A percentile compares a stretch with the other conserved stretches of the same genome.
Conservation (phyloP, 2,797 vertebrate genomes). For the Heteromormyrus szaboi region DNA sequence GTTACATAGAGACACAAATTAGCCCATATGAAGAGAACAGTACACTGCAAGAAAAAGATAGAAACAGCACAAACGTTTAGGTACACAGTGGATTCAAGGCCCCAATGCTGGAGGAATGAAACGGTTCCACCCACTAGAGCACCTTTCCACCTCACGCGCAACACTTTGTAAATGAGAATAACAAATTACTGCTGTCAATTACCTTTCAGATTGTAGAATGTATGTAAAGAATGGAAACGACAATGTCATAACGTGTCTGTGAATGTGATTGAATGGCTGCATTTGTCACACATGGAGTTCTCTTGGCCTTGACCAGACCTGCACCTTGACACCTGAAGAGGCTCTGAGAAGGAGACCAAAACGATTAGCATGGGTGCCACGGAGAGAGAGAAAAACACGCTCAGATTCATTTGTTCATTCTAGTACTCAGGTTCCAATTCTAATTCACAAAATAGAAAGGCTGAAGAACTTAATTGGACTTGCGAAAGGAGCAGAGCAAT, state of each 20-base stretch:
- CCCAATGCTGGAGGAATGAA: neutral
- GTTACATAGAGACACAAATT: neutral
- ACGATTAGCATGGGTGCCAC: neutral
- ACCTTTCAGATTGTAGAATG: neutral
- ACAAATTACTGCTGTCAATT: neutral
- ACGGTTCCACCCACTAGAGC: neutral
- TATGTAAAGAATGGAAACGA: neutral
- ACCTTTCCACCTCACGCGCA: neutral
- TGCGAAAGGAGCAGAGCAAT: conserved; percentile 41
- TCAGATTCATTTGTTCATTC: conserved; percentile 9
- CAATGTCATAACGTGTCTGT: neutral
- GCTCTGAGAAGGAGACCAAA: neutral
- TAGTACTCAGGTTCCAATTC: conserved; percentile 4
- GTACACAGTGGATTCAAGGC: neutral
- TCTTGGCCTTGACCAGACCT: neutral
- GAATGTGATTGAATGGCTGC: neutral
- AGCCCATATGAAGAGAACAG: neutral
- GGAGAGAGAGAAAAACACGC: neutral
- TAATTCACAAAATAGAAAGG: conserved; percentile 20
- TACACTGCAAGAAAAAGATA: neutral
- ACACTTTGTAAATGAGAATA: neutral
- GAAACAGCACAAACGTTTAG: neutral
- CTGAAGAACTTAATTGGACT: conserved; percentile 39
- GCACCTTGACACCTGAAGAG: neutral
- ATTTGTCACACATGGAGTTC: neutral